Evolutionary conservation across 2,888 invertebrate genomes (phyloP), one percentile per base, ranked within the genome.

Genomic region (Ferdinandea cuprea): DNA sequence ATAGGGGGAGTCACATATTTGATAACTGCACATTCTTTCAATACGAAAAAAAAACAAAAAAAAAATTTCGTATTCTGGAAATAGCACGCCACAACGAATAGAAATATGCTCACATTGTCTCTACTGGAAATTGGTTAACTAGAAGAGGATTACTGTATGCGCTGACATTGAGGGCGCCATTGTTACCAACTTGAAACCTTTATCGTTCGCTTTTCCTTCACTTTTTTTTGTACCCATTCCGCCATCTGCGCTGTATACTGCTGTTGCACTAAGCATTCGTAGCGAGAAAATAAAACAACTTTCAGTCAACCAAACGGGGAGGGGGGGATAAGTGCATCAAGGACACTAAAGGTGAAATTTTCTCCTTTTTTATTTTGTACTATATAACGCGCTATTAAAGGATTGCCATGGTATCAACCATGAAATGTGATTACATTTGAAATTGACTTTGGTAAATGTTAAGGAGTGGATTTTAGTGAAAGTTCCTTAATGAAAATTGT

Each of bases 271-370:
- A 28, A 40, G 19, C 37, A 54, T 13, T 54, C 40, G 37, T 28
- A 40, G 42, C 4, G 28, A 21, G 17, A 15, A 28, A 40, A 58
- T 46, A 46, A 56, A 68, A 19, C 42, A 68, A 32, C 21, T 44
- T 42, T 28, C 15, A 21, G 11, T 5, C 7, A 11, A n/a, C 17
- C 5, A 13, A 7, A 3, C 11, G 35, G 25, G 58, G 44, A 68
- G n/a, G 4, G 15, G 35, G 25, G 58, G 44, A 68, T 52, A 68
- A 59, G 44, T 76, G 68, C 68, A 76, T 63, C 76, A 77, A 77
- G 76, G 69, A 56, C 76, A 77, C 61, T 46, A 69, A 69, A 77
- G 76, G 76, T 77, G 69, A 77, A 69, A 69, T 37, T 56, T 61
- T 40, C 42, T 21, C 52, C 40, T 11, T 15, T 17, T 32, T 19